These are phyloP conservation scores for Apteryx mantelli DNA, from an alignment of 2,113 vertebrate species.

Conservation along the genomic window DNA sequence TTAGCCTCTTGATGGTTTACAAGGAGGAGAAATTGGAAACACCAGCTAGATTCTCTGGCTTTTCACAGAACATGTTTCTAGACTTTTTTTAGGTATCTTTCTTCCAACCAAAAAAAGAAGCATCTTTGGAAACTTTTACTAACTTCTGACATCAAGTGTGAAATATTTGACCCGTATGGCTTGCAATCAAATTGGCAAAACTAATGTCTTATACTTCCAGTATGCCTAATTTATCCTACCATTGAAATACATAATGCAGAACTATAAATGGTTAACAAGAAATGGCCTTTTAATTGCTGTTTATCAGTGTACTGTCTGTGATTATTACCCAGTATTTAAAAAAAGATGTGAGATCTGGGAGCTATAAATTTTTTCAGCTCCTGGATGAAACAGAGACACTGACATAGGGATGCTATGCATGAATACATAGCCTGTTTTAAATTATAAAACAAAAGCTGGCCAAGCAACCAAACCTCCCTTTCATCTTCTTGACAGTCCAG, in stretches of 20 bases:
- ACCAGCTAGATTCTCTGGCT: neutral
- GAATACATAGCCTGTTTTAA: conserved; percentile 49
- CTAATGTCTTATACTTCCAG: neutral
- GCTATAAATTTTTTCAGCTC: neutral
- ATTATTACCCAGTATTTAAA: conserved; percentile 18
- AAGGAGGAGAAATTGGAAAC: neutral
- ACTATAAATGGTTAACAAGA: neutral
- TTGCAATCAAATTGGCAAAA: neutral
- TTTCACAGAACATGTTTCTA: neutral
- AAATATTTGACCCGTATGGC: neutral
- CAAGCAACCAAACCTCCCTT: neutral
- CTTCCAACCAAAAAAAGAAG: neutral
- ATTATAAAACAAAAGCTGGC: conserved; percentile 51
- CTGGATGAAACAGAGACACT: conserved; percentile 12
- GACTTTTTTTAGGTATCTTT: neutral
- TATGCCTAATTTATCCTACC: neutral
- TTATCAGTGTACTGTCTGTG: neutral
- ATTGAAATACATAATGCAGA: neutral
- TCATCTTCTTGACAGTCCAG: conserved; percentile 37
- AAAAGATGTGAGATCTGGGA: conserved; percentile 3
- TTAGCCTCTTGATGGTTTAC: neutral
- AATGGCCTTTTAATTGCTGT: neutral
- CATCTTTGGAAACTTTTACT: neutral
- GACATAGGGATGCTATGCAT: neutral
- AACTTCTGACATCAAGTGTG: neutral